phyloP scores from a whole-genome alignment of 1,140 invertebrate species.

The Orius insidiosus region DNA sequence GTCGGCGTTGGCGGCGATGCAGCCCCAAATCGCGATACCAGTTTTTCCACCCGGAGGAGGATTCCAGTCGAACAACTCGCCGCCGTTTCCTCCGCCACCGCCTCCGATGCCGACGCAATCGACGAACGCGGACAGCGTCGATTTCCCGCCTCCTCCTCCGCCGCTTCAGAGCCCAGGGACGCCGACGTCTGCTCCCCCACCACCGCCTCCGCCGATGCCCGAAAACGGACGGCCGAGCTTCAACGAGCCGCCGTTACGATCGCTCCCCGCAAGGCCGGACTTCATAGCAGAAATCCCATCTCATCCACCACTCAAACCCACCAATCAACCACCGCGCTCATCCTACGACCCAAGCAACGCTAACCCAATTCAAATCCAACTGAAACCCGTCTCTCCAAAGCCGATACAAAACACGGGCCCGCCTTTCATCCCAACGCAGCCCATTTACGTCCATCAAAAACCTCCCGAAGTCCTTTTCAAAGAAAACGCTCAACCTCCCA shows the following conservation, averaged over 20 bases:
- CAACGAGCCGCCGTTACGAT: slow-evolving; percentile 6
- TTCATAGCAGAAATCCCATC: slow-evolving; percentile 8
- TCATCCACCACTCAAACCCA: slow-evolving; percentile 6
- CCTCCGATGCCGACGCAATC: slow-evolving; percentile 26
- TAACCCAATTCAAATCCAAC: neutral
- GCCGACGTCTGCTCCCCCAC: slow-evolving; percentile 8
- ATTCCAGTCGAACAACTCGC: no score
- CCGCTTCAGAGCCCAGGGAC: slow-evolving; percentile 2
- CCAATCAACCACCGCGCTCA: slow-evolving; percentile 13
- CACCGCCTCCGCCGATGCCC: slow-evolving; percentile 9
- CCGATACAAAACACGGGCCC: neutral
- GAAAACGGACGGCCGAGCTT: slow-evolving; percentile 2
- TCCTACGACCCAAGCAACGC: neutral
- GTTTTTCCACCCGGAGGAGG: slow-evolving; percentile 38
- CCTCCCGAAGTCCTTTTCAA: no score
- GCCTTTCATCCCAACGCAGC: slow-evolving; percentile 1
- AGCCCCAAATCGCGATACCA: slow-evolving; percentile 48
- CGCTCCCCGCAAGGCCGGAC: neutral
- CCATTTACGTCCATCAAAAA: no score
- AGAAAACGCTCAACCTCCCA: no score
- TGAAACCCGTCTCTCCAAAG: neutral
- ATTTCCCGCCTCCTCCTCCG: slow-evolving; percentile 22
- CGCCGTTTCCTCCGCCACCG: slow-evolving; percentile 27
- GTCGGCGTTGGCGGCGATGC: slow-evolving; percentile 33
- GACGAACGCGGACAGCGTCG: slow-evolving; percentile 16